Conservation (phyloP, 2,888 invertebrate genomes). For the Chirona hameri region DNA sequence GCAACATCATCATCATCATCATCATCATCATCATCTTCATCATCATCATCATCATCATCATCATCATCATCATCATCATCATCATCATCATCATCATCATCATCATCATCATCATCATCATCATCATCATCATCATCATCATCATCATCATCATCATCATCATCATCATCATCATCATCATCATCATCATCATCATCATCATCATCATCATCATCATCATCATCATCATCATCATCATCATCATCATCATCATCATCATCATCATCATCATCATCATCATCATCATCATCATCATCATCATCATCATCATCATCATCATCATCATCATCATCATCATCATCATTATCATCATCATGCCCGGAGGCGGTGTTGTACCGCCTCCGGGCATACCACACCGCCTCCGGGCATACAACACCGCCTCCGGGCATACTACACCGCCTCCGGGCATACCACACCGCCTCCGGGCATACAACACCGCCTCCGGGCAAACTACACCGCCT, state of each 20-base stretch:
- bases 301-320: constrained; percentile 22
- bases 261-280: constrained; percentile 22
- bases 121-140: constrained; percentile 22
- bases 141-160: constrained; percentile 22
- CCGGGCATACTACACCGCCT: too few species aligned
- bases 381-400: too few species aligned
- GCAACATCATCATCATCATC: too few species aligned
- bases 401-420: too few species aligned
- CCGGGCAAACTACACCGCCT: too few species aligned
- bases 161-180: constrained; percentile 22
- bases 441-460: too few species aligned
- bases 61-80: constrained; percentile 10
- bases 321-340: constrained; percentile 8
- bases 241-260: constrained; percentile 22
- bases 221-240: constrained; percentile 22
- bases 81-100: constrained; percentile 22
- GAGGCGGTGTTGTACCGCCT: too few species aligned
- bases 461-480: too few species aligned
- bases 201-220: constrained; percentile 22
- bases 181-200: constrained; percentile 22
- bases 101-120: constrained; percentile 22
- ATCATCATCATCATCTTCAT: too few species aligned
- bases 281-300: constrained; percentile 22
- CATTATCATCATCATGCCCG: too few species aligned
- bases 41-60: too few species aligned